Evolutionary conservation across 2,888 invertebrate species (phyloP).

Genomic region (Nezara viridula): DNA sequence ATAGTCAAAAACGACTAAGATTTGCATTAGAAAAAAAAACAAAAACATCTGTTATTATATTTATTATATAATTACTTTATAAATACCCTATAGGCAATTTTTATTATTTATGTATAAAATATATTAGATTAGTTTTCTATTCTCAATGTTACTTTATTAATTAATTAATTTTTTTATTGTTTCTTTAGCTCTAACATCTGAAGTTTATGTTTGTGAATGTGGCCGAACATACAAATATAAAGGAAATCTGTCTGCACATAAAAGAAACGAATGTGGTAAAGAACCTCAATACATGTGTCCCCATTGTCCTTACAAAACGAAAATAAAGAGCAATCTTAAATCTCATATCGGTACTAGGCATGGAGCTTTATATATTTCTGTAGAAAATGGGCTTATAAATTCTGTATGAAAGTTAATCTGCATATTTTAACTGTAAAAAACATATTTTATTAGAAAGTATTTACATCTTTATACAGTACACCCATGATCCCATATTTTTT

Average conservation of each 20-base stretch:
- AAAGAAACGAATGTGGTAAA: conserved; percentile 67
- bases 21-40: no score
- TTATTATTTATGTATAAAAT: not conserved
- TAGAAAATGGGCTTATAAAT: not conserved
- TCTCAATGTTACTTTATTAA: not conserved
- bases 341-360: conserved; percentile 61
- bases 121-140: not conserved
- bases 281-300: conserved; percentile 66
- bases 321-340: conserved; percentile 65
- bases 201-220: conserved; percentile 59
- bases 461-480: not conserved
- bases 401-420: not conserved
- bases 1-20: no score
- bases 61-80: no score
- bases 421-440: not conserved
- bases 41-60: no score
- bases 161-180: not conserved
- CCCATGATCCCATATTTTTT: no score
- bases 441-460: not conserved
- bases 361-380: conserved; percentile 9
- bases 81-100: not conserved
- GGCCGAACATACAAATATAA: conserved; percentile 63
- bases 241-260: conserved; percentile 69
- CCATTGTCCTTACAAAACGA: conserved; percentile 63
- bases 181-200: conserved; percentile 11